Evolutionary conservation across 92 coral and sea anemone species (phyloP).

Genomic region (Porites cylindrica): DNA sequence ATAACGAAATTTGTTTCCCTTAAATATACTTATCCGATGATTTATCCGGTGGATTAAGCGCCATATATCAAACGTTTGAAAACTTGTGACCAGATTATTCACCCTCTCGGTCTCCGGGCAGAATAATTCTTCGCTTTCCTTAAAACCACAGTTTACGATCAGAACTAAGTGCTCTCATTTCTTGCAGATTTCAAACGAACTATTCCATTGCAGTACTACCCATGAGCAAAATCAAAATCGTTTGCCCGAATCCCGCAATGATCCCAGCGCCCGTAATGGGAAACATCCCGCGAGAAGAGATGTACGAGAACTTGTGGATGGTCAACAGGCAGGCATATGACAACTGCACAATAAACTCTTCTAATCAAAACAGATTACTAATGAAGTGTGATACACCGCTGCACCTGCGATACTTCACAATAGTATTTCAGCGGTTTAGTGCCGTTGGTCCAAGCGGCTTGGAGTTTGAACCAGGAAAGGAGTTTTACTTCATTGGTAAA

Average conservation of each 20-base stretch:
- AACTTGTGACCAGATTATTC: too few species aligned
- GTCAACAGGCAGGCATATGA: slow-evolving; percentile 75
- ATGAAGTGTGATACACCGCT: slow-evolving; percentile 64
- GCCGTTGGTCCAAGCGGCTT: slow-evolving; percentile 67
- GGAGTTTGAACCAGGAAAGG: slow-evolving; percentile 71
- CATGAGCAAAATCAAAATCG: slow-evolving; percentile 53
- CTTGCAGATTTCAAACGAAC: slow-evolving; percentile 31
- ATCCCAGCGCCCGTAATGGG: slow-evolving; percentile 55
- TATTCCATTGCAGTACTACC: slow-evolving; percentile 41
- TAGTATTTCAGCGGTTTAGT: slow-evolving; percentile 74
- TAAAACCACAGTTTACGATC: too few species aligned
- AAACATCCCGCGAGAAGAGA: slow-evolving; percentile 62
- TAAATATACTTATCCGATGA: too few species aligned
- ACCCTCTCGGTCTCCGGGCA: too few species aligned
- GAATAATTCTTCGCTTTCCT: too few species aligned
- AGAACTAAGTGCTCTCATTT: not conserved
- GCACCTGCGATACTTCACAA: slow-evolving; percentile 49
- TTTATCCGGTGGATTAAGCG: too few species aligned
- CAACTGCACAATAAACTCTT: slow-evolving; percentile 64
- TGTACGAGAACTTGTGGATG: slow-evolving; percentile 83
- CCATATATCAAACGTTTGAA: too few species aligned
- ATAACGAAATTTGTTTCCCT: too few species aligned
- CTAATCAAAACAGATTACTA: slow-evolving; percentile 42
- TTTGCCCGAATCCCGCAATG: slow-evolving; percentile 85
- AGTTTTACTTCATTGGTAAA: slow-evolving; percentile 78